Evolutionary conservation across 2,888 invertebrate species (phyloP).

Genomic region (Gortyna flavago): DNA sequence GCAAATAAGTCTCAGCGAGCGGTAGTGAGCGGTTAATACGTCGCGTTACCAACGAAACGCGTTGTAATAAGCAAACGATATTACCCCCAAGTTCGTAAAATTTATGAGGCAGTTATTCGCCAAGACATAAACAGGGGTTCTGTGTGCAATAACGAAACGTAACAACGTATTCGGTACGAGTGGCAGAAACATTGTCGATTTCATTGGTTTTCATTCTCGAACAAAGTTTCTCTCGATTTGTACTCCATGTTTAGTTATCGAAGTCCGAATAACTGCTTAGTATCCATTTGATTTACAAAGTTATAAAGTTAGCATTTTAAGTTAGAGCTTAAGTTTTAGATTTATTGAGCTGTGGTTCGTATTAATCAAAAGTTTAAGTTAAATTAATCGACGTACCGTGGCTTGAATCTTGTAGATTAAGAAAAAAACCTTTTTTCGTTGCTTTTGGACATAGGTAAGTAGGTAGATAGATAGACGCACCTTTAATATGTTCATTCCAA

Average conservation of each 20-base stretch:
- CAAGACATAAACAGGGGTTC: slow-evolving; percentile 79
- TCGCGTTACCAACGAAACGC: slow-evolving; percentile 76
- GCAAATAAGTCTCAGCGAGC: slow-evolving; percentile 76
- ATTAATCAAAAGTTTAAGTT: slow-evolving; percentile 30
- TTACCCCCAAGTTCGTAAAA: slow-evolving; percentile 84
- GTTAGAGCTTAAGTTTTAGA: slow-evolving; percentile 43
- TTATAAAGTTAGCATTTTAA: slow-evolving; percentile 47
- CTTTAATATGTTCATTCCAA: not conserved
- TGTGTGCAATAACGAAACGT: slow-evolving; percentile 73
- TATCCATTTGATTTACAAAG: slow-evolving; percentile 55
- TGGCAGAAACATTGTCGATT: slow-evolving; percentile 62
- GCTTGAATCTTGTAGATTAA: not conserved
- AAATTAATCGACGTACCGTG: slow-evolving; percentile 14
- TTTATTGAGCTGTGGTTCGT: slow-evolving; percentile 43
- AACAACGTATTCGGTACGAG: slow-evolving; percentile 72
- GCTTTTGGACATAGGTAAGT: not conserved
- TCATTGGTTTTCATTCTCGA: slow-evolving; percentile 51
- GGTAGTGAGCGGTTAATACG: slow-evolving; percentile 76
- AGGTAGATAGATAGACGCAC: not conserved
- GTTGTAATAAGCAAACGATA: slow-evolving; percentile 84
- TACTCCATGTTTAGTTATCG: slow-evolving; percentile 42
- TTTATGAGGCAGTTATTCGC: slow-evolving; percentile 85
- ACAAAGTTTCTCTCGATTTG: slow-evolving; percentile 51
- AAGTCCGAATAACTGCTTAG: slow-evolving; percentile 43
- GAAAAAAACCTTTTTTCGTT: not conserved